Percentiles rank a stretch among this genome's conserved stretches.
phyloP scores from a whole-genome alignment of 1,140 invertebrate species.

The Belonocnema kinseyi region DNA sequence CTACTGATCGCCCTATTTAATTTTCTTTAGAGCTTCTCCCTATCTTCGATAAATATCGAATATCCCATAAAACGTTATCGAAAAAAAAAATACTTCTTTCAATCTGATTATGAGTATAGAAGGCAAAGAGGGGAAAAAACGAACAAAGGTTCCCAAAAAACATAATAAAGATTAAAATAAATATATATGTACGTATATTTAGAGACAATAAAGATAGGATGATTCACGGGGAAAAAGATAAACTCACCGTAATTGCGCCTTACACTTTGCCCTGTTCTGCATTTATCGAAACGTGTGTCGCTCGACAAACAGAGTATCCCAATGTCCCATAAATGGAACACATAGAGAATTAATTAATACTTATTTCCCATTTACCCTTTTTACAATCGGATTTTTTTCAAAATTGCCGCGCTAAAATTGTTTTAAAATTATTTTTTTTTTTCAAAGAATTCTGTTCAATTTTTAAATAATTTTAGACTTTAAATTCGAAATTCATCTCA shows the following conservation, averaged over 20 bases:
- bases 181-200: conserved; percentile 33
- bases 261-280: conserved; percentile 68
- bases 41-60: too few species aligned
- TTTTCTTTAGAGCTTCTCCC: too few species aligned
- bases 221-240: conserved; percentile 70
- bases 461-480: too few species aligned
- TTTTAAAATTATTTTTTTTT: conserved; percentile 15
- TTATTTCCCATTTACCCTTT: neutral
- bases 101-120: neutral
- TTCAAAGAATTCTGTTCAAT: neutral
- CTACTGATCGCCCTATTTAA: too few species aligned
- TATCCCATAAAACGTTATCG: too few species aligned
- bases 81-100: too few species aligned
- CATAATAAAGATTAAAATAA: conserved; percentile 44
- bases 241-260: conserved; percentile 71
- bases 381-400: neutral
- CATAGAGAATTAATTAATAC: too few species aligned
- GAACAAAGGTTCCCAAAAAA: conserved; percentile 56
- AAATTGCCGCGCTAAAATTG: neutral
- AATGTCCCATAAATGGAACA: conserved; percentile 48
- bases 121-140: conserved; percentile 5
- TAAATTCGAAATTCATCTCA: too few species aligned
- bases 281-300: conserved; percentile 57
- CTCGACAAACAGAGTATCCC: conserved; percentile 36
- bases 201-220: conserved; percentile 64